These are phyloP conservation scores for Zaprionus lineosus DNA, from an alignment of 2,888 invertebrate genomes.

Conservation along the genomic window DNA sequence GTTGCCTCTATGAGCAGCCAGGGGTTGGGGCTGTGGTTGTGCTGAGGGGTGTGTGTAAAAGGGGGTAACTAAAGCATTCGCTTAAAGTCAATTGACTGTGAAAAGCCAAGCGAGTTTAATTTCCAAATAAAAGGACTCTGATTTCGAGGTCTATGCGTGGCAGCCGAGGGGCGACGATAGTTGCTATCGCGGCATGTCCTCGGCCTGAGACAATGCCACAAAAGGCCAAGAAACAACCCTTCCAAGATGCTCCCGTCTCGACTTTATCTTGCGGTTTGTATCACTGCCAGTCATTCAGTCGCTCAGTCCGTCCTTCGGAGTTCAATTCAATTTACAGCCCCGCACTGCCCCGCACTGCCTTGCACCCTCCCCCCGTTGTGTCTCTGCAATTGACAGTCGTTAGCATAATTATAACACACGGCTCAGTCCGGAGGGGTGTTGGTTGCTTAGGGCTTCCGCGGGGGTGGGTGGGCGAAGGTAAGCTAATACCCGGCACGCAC, in stretches of 20 bases:
- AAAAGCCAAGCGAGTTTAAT: slow-evolving; percentile 75
- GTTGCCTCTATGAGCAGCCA: slow-evolving; percentile 7
- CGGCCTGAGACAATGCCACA: slow-evolving; percentile 27
- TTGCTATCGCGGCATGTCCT: slow-evolving; percentile 66
- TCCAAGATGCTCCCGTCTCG: slow-evolving; percentile 23
- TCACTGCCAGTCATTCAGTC: slow-evolving; percentile 17
- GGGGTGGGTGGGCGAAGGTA: slow-evolving; percentile 15
- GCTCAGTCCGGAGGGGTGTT: slow-evolving; percentile 43
- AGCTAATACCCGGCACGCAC: slow-evolving; percentile 57
- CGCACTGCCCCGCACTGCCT: slow-evolving; percentile 3
- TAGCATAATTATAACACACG: slow-evolving; percentile 78
- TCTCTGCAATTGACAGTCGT: slow-evolving; percentile 71
- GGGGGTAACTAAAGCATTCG: slow-evolving; percentile 6
- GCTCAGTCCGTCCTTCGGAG: not conserved
- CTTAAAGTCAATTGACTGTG: slow-evolving; percentile 72
- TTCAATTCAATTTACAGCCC: slow-evolving; percentile 64
- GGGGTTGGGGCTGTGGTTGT: not conserved
- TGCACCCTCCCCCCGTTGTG: not conserved
- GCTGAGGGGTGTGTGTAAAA: not conserved
- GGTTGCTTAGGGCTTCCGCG: slow-evolving; percentile 1
- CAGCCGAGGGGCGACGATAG: slow-evolving; percentile 33
- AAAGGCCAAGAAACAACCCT: slow-evolving; percentile 34
- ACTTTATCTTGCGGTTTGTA: slow-evolving; percentile 68
- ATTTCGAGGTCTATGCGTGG: slow-evolving; percentile 41
- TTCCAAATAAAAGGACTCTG: slow-evolving; percentile 70